These are phyloP conservation scores for Ormyrus rosae DNA, from an alignment of 2,888 invertebrate species.

Conservation along the genomic window DNA sequence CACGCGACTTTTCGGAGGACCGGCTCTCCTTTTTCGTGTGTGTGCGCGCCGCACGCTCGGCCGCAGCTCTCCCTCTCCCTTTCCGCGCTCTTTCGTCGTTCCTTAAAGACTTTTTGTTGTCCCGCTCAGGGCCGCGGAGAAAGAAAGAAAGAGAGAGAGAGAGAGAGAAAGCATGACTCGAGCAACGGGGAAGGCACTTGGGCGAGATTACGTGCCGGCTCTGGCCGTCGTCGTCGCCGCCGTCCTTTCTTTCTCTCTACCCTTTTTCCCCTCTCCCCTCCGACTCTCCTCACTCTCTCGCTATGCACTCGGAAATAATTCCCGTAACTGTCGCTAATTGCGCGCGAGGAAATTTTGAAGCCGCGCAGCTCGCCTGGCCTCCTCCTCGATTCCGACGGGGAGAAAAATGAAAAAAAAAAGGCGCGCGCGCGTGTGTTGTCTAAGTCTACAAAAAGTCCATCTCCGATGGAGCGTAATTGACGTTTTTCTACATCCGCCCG, in stretches of 20 bases:
- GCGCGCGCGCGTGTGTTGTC: not conserved
- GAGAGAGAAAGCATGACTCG: slow-evolving; percentile 67
- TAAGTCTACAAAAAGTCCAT: not conserved
- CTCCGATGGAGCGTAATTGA: slow-evolving; percentile 29
- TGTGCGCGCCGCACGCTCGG: not conserved
- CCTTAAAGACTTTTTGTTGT: too few relatives aligned
- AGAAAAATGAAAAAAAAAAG: not conserved
- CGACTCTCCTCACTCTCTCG: not conserved
- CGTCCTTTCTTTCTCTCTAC: slow-evolving; percentile 19
- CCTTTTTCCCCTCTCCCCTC: slow-evolving; percentile 29
- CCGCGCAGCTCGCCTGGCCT: not conserved
- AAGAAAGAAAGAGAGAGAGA: slow-evolving; percentile 12
- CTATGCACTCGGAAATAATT: slow-evolving; percentile 31
- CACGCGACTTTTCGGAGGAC: too few relatives aligned
- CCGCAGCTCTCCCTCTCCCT: not conserved
- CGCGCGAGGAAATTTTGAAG: slow-evolving; percentile 15
- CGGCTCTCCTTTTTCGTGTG: not conserved
- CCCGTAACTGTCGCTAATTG: slow-evolving; percentile 36
- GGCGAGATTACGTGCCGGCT: slow-evolving; percentile 74
- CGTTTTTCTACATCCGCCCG: not conserved
- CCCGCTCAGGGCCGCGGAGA: not conserved
- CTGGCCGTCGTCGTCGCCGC: slow-evolving; percentile 67
- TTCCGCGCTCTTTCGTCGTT: not conserved
- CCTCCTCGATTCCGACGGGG: too few relatives aligned
- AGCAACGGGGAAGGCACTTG: slow-evolving; percentile 75